A percentile compares a stretch with the other conserved stretches of the same genome.
phyloP scores from a whole-genome alignment of 2,797 vertebrate species.

The Dicrostonyx torquatus region DNA sequence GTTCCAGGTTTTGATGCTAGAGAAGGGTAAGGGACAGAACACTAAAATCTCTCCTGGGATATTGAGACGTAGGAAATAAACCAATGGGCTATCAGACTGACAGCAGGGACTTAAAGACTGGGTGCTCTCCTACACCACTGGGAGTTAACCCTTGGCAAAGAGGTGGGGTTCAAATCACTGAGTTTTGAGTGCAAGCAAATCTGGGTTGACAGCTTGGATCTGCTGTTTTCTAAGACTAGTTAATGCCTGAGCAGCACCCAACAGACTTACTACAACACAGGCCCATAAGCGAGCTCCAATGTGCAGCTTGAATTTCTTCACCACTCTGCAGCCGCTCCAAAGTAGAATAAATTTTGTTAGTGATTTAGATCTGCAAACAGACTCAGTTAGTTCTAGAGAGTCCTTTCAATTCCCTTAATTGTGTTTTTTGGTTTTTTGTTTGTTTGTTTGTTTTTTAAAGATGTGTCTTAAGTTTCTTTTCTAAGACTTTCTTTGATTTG shows the following conservation, averaged over 20 bases:
- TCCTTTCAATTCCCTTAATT: neutral
- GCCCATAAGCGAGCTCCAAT: neutral
- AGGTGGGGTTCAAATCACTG: neutral
- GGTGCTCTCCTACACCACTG: neutral
- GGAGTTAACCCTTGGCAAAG: neutral
- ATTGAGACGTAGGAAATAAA: conserved; percentile 16
- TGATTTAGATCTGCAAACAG: conserved; percentile 7
- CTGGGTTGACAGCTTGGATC: conserved; percentile 11
- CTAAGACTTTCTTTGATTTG: conserved; percentile 14
- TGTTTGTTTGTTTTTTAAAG: neutral
- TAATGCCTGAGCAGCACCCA: neutral
- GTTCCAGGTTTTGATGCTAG: neutral
- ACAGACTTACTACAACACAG: neutral
- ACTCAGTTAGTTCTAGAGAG: neutral
- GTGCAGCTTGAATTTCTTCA: neutral
- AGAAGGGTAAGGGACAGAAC: neutral
- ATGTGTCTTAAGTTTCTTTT: neutral
- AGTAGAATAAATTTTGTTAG: conserved; percentile 15
- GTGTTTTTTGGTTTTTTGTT: too few relatives aligned
- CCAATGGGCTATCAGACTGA: neutral
- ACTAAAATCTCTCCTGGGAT: conserved; percentile 7
- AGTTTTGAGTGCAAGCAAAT: neutral
- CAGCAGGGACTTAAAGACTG: neutral
- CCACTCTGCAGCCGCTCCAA: conserved; percentile 9
- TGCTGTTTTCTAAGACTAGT: conserved; percentile 10